Conservation (phyloP, 2,888 invertebrate species). For the Tipula vernalis region DNA sequence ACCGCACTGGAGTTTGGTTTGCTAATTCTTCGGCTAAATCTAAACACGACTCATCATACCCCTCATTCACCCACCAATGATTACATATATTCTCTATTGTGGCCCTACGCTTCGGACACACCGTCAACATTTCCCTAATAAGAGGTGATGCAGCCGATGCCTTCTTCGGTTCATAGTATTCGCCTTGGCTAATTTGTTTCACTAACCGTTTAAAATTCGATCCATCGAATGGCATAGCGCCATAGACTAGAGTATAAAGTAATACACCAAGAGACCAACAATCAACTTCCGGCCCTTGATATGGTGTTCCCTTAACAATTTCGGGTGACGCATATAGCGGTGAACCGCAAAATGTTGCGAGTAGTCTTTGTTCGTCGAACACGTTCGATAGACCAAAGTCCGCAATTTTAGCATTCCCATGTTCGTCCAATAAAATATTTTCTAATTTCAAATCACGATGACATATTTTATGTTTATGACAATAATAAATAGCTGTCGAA, state of each 20-base stretch:
- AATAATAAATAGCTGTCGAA: constrained; percentile 92
- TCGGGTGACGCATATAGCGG: constrained; percentile 95
- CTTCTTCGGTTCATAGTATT: constrained; percentile 91
- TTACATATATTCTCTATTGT: constrained; percentile 89
- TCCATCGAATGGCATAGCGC: constrained; percentile 99
- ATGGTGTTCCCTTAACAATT: constrained; percentile 93
- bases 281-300: constrained; percentile 92
- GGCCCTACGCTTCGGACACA: constrained; percentile 78
- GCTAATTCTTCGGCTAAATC: constrained; percentile 79
- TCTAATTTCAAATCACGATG: constrained; percentile 92
- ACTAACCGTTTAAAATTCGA: constrained; percentile 95
- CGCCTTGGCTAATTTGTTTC: constrained; percentile 92
- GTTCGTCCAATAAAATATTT: constrained; percentile 85
- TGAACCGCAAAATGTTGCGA: constrained; percentile 92
- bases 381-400: constrained; percentile 98
- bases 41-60: constrained; percentile 67
- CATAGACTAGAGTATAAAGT: constrained; percentile 94
- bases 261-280: constrained; percentile 94
- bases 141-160: constrained; percentile 90
- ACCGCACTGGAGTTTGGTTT: constrained; percentile 78
- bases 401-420: constrained; percentile 95
- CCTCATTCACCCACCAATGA: constrained; percentile 94
- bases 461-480: constrained; percentile 96
- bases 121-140: constrained; percentile 88
- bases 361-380: constrained; percentile 72